A percentile compares a stretch with the other conserved stretches of the same genome.
phyloP scores from a whole-genome alignment of 2,888 invertebrate genomes.

The Chalcosyrphus nemorum region DNA sequence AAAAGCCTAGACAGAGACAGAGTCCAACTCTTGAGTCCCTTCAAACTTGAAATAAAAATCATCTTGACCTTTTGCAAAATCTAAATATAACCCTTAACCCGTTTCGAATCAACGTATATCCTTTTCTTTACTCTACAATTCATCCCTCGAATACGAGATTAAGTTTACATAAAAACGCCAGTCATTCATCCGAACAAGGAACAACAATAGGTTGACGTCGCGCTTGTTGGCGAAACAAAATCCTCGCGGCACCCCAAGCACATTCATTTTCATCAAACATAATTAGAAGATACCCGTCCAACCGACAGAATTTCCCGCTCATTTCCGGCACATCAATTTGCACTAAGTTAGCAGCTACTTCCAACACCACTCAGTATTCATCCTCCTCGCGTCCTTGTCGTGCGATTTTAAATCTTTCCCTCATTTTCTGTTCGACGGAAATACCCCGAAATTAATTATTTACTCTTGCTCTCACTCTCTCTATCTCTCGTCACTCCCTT shows the following conservation, averaged over 20 bases:
- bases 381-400: background rate
- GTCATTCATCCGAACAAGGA: background rate
- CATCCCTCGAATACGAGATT: background rate
- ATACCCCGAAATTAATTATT: slow-evolving; percentile 43
- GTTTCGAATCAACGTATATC: background rate
- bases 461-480: background rate
- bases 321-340: slow-evolving; percentile 65
- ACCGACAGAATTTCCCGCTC: slow-evolving; percentile 24
- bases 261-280: slow-evolving; percentile 43
- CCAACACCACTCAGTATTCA: slow-evolving; percentile 17
- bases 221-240: slow-evolving; percentile 6
- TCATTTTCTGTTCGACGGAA: background rate
- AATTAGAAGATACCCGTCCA: slow-evolving; percentile 31
- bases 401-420: slow-evolving; percentile 1
- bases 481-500: no score
- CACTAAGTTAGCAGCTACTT: slow-evolving; percentile 58
- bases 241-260: background rate
- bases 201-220: background rate
- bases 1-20: no score
- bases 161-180: background rate
- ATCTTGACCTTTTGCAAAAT: no score
- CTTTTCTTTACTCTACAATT: background rate
- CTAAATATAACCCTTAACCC: background rate
- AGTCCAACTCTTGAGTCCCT: no score
- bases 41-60: no score